phyloP scores from a whole-genome alignment of 2,888 invertebrate genomes.

The Clusia tigrina region DNA sequence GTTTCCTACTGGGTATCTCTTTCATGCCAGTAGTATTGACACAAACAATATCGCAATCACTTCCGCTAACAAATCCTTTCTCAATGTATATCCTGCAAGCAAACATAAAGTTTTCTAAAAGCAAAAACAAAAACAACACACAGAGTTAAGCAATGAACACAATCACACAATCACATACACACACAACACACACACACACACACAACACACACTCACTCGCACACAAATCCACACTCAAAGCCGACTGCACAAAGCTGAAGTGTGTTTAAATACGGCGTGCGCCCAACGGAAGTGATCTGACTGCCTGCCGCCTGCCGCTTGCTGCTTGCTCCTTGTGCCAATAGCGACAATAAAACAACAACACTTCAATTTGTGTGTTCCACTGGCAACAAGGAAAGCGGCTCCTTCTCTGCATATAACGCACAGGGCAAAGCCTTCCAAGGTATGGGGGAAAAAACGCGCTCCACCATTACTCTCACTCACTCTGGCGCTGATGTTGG shows the following conservation, averaged over 20 bases:
- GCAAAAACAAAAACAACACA: background rate
- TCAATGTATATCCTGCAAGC: conserved; percentile 12
- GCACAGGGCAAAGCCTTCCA: conserved; percentile 15
- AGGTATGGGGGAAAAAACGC: too few species aligned
- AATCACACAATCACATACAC: conserved; percentile 14
- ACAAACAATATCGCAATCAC: conserved; percentile 37
- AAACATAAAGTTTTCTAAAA: conserved; percentile 16
- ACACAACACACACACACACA: conserved; percentile 4
- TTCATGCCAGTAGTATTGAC: conserved; percentile 32
- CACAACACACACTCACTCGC: background rate
- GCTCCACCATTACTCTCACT: background rate
- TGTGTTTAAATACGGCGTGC: conserved; percentile 35
- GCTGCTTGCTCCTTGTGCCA: too few species aligned
- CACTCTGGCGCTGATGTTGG: background rate
- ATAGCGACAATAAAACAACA: conserved; percentile 16
- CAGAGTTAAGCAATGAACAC: background rate
- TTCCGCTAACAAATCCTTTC: conserved; percentile 34
- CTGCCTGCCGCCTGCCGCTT: conserved; percentile 13
- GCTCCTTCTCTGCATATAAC: background rate
- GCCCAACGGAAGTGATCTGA: conserved; percentile 34
- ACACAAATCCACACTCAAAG: conserved; percentile 12
- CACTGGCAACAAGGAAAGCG: background rate
- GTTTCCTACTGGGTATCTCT: background rate
- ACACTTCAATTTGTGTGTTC: too few species aligned
- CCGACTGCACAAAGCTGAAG: conserved; percentile 9